phyloP scores from a whole-genome alignment of 1,140 invertebrate species.

The Stenopsyche tienmushanensis region DNA sequence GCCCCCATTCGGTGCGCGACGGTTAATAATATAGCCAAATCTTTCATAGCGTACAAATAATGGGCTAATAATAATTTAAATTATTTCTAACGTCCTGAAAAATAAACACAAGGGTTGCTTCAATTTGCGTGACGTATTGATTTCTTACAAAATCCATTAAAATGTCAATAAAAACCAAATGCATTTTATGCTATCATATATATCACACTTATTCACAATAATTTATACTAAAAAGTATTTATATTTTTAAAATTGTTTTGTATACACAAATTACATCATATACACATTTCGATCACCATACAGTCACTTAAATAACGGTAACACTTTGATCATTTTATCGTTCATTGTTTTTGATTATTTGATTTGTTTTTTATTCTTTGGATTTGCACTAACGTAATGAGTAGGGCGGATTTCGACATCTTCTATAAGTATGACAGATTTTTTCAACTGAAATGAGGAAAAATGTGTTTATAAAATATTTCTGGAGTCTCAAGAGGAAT shows the following conservation, averaged over 20 bases:
- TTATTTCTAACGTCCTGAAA: background rate
- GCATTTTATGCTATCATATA: slow-evolving; percentile 25
- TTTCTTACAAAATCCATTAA: no score
- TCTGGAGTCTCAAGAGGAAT: background rate
- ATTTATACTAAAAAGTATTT: background rate
- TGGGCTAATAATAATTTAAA: no score
- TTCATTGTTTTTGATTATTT: background rate
- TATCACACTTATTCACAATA: slow-evolving; percentile 27
- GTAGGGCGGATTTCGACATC: slow-evolving; percentile 16
- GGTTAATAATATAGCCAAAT: no score
- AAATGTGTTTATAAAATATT: background rate
- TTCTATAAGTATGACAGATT: background rate
- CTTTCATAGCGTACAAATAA: no score
- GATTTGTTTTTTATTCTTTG: slow-evolving; percentile 8
- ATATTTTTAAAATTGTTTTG: background rate
- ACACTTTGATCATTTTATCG: slow-evolving; percentile 16
- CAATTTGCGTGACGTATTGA: background rate
- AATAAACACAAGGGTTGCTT: background rate
- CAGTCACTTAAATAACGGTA: slow-evolving; percentile 12
- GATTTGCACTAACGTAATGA: slow-evolving; percentile 17
- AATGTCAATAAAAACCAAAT: slow-evolving; percentile 1
- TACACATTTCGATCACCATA: background rate
- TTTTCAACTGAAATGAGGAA: background rate
- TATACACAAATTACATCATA: no score
- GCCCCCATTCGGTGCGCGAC: no score